These are phyloP conservation scores for Setipinna tenuifilis DNA, from an alignment of 2,797 vertebrate genomes.

Conservation along the genomic window DNA sequence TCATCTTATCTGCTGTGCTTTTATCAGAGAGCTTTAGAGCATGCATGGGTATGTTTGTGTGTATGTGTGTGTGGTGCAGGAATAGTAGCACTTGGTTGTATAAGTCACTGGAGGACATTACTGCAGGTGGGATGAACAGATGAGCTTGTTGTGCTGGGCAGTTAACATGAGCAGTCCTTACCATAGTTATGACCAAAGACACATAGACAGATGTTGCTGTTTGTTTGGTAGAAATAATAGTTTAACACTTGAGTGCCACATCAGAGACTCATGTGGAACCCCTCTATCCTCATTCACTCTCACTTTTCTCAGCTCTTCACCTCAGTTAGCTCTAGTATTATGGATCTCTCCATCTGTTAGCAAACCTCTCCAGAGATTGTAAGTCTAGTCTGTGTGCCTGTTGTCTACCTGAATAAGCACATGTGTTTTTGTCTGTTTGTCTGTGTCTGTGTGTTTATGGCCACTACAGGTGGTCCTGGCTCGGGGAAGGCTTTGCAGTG, in stretches of 20 bases:
- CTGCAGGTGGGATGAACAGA: too few species aligned
- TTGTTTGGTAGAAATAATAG: too few species aligned
- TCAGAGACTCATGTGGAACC: too few species aligned
- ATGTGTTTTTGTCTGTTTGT: background rate
- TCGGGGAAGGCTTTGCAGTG: slow-evolving; percentile 90
- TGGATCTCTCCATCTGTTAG: background rate
- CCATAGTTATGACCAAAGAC: too few species aligned
- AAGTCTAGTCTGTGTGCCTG: background rate
- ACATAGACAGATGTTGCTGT: too few species aligned
- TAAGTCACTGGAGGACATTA: too few species aligned
- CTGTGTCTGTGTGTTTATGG: background rate
- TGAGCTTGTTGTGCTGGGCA: too few species aligned
- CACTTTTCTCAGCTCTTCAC: background rate
- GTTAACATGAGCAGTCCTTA: too few species aligned
- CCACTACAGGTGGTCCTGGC: slow-evolving; percentile 84
- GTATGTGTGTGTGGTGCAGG: too few species aligned
- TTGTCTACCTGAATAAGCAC: background rate
- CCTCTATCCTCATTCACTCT: background rate
- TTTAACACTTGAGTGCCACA: too few species aligned
- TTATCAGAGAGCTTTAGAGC: background rate
- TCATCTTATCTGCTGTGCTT: background rate
- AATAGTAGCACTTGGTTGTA: too few species aligned
- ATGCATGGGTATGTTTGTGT: too few species aligned
- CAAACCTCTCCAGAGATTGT: background rate
- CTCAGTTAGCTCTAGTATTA: background rate